Base-by-base conservation (phyloP, 1,140 invertebrate species). In the Sitophilus oryzae region DNA sequence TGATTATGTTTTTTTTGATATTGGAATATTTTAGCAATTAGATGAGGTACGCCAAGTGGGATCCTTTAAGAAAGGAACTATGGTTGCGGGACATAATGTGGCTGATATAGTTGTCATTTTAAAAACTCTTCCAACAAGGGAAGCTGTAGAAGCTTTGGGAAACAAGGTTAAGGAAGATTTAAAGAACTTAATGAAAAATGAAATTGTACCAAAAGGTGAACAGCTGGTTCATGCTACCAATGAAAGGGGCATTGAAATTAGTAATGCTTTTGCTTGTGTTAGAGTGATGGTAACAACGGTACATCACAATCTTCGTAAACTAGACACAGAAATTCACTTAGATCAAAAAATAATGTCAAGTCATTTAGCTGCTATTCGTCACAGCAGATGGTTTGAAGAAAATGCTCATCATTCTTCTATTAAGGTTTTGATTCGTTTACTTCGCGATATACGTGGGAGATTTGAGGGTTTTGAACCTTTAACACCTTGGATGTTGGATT, bases 341-440 rank as follows among this genome's bases (percentile, higher is more conserved):
- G 88, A 93, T 63, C 82, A 83, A 49, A 91, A 92, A 73, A 78
- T 91, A 21, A 83, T 94, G 72, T 84, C 88, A 73, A 84, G 87
- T 36, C 92, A 97, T 73, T 75, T 97, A 60, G 90, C 92, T 1
- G 93, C 93, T 1, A 95, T 98, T 38, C 77, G 94, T 51, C 95
- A 98, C 72, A 89, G 90, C 25, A 82, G 93, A 2, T 98, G 96
- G 95, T 98, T 98, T 73, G 96, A 99, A 71, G 95, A 98, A 75
- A 96, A 96, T 73, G 94, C 93, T 4, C 93, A 93, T 71, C 93
- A 98, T 73, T 96, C 95, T 2, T 93, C 92, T 22, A 94, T 98
- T 43, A 98, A 97, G 79, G 90, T 95, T 10, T 73, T 99, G 0
- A 96, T 98, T 60, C 81, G 96, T 10, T 77, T 98, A 15, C 74